Evolutionary conservation across 2,888 invertebrate genomes (phyloP).

Genomic region (Cremastinae sp.): DNA sequence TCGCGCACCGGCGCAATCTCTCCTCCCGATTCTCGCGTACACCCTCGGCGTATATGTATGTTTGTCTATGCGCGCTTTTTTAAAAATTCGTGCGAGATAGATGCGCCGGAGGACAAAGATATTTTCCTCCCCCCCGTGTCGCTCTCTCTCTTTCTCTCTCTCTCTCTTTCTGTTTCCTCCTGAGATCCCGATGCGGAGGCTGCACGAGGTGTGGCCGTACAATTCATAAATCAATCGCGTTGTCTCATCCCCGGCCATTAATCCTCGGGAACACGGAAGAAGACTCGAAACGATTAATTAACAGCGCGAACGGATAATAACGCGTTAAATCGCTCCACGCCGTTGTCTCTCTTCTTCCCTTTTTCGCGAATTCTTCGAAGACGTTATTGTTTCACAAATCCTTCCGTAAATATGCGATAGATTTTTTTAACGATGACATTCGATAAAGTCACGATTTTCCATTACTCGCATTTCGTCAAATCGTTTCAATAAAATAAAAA

Average conservation of each 20-base stretch:
- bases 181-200: conserved; percentile 10
- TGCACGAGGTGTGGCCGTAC: conserved; percentile 13
- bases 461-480: too few relatives aligned
- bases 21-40: conserved; percentile 6
- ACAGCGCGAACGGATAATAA: conserved; percentile 1
- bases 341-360: neutral
- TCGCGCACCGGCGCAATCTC: conserved; percentile 49
- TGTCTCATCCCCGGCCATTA: conserved; percentile 18
- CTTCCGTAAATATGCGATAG: too few relatives aligned
- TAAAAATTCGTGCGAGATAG: too few relatives aligned
- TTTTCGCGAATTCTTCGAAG: neutral
- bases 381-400: too few relatives aligned
- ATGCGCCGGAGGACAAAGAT: conserved; percentile 21
- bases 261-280: conserved; percentile 21
- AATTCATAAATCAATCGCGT: conserved; percentile 44
- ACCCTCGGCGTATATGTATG: neutral
- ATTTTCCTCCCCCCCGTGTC: neutral
- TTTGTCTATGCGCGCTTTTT: too few relatives aligned
- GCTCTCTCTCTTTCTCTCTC: too few relatives aligned
- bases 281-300: conserved; percentile 30
- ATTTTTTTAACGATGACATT: too few relatives aligned
- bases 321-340: neutral
- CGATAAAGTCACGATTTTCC: neutral
- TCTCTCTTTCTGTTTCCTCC: neutral
- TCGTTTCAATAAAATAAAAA: too few relatives aligned